Base-by-base conservation (phyloP, 2,113 vertebrate genomes). In the Coracopsis vasa region DNA sequence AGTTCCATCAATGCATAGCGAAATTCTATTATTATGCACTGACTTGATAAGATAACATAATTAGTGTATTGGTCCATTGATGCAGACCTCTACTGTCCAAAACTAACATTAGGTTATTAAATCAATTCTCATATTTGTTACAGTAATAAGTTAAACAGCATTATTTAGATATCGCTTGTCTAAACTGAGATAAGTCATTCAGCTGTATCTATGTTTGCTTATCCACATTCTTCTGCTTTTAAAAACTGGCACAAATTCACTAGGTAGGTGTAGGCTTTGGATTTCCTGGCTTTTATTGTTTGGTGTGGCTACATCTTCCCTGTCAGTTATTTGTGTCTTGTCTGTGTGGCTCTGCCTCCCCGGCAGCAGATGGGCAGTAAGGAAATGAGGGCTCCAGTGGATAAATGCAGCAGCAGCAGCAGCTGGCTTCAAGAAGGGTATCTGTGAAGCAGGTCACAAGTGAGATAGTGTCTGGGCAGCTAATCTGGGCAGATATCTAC, bases 41-140 rank as follows among this genome's bases (percentile, higher is more conserved):
- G 83, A 94, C 95, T 94, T 95, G 92, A 95, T 94, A 95, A 90
- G 87, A 75, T 91, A 93, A 96, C 70, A 64, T 62, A 96, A 96
- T 95, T 94, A 94, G 70, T 54, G 45, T 50, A 72, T 85, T 87
- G 88, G 83, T 87, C 80, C 64, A 87, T 65, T 75, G 92, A 95
- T 79, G 86, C 86, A 89, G 88, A 78, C 73, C 67, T 95, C 74
- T 69, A 72, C 75, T 79, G 88, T 94, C 88, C 88, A 96, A 96
- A 94, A 91, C 2, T 58, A 95, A 93, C 88, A 94, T 96, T 92
- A 94, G 41, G n/a, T 95, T 95, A 94, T 96, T 94, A 92, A 96
- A 95, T 96, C 86, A 94, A 89, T 96, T 91, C 66, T 85, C 0
- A 0, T 88, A 70, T 93, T 93, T 93, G 84, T 91, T 94, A 87